phyloP scores from a whole-genome alignment of 2,113 vertebrate genomes.

The Agapornis roseicollis region DNA sequence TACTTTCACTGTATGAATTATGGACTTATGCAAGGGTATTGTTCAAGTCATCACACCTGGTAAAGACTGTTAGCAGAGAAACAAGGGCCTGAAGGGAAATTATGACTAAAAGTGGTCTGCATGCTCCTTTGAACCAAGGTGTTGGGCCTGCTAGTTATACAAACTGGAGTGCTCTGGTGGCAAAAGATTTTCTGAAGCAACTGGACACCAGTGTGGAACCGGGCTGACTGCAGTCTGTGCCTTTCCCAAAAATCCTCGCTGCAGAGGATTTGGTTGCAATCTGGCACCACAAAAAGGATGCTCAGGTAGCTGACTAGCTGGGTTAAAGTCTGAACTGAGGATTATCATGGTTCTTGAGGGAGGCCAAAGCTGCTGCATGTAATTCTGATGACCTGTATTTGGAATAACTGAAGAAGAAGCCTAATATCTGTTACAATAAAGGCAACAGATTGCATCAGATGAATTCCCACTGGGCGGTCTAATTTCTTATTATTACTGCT shows the following conservation, averaged over 20 bases:
- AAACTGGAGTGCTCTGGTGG: neutral
- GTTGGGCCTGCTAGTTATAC: neutral
- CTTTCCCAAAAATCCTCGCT: neutral
- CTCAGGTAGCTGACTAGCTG: neutral
- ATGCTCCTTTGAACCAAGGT: neutral
- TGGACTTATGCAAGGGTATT: neutral
- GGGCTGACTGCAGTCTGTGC: neutral
- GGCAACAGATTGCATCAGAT: neutral
- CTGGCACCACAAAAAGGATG: neutral
- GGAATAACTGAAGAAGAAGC: neutral
- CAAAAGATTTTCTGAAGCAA: neutral
- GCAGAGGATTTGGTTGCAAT: neutral
- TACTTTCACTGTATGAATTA: neutral
- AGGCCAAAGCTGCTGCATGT: neutral
- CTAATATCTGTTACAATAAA: neutral
- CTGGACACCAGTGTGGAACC: neutral
- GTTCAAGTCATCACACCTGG: neutral
- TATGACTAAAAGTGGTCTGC: neutral
- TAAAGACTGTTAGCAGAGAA: neutral
- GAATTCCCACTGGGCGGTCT: neutral
- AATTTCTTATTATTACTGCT: neutral
- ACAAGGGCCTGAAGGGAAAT: neutral
- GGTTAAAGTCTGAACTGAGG: neutral
- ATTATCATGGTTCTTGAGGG: neutral
- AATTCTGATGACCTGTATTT: neutral